These are phyloP conservation scores for Macrobrachium nipponense DNA, from an alignment of 1,140 invertebrate genomes.

Conservation along the genomic window DNA sequence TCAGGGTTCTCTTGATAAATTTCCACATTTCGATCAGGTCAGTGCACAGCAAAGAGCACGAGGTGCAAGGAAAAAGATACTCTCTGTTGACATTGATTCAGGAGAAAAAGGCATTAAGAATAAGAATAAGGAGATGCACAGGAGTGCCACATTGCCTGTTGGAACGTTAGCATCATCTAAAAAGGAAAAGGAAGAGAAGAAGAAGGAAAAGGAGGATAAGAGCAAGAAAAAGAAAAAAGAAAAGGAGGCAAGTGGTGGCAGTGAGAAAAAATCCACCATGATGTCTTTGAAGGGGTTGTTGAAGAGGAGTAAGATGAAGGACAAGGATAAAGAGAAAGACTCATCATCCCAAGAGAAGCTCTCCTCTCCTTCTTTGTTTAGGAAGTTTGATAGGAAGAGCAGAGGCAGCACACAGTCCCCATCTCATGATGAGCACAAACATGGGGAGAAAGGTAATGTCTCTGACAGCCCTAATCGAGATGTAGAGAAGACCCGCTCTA, in stretches of 20 bases:
- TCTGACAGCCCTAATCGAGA: constrained; percentile 11
- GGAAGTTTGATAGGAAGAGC: constrained; percentile 59
- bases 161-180: constrained; percentile 47
- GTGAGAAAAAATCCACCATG: constrained; percentile 61
- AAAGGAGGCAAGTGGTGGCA: constrained; percentile 18
- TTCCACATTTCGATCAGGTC: constrained; percentile 61
- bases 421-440: constrained; percentile 14
- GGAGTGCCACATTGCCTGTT: constrained; percentile 58
- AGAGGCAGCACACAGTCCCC: constrained; percentile 52
- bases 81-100: constrained; percentile 54
- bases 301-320: constrained; percentile 56
- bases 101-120: constrained; percentile 25
- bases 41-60: constrained; percentile 50
- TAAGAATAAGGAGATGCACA: constrained; percentile 51
- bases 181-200: constrained; percentile 49
- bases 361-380: constrained; percentile 60
- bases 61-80: constrained; percentile 47
- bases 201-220: constrained; percentile 31
- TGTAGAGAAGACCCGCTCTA: constrained; percentile 19
- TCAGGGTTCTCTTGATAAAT: constrained; percentile 62
- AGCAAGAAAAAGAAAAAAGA: constrained; percentile 56
- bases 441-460: constrained; percentile 4
- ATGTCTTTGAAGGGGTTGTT: constrained; percentile 60
- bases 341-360: constrained; percentile 47
- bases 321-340: constrained; percentile 49